Evolutionary conservation across 2,888 invertebrate genomes (phyloP), one percentile per base, ranked within the genome.

Genomic region (Megaustenia siamemsis): DNA sequence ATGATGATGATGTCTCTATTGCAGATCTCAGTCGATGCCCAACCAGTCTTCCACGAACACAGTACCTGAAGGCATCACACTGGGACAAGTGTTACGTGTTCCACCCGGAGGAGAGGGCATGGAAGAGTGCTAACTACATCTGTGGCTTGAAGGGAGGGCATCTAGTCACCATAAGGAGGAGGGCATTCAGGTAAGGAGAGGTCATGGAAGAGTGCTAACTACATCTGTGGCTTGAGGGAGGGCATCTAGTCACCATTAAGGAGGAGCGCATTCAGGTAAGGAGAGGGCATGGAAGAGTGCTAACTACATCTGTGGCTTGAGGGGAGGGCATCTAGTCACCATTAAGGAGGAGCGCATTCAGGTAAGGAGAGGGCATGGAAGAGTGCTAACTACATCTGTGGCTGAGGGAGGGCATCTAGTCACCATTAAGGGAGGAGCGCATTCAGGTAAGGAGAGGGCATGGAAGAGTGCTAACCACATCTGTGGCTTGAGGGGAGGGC

Each of bases 91-190:
- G 84, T 40, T 84, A 84, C 28, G 79, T 80, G 63, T 84, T 84
- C 49, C 79, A 79, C n/a, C 12, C 45, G 45, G 73, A 84, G 49
- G 79, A 84, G 75, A 69, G 79, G 40, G 8, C 40, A 35, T 84
- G 84, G 84, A 40, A 35, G 38, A 32, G 49, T 1, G 79, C 84
- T n/a, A 49, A 45, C 49, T 8, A 28, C 28, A 18, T 79, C 8
- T 84, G 84, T 66, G 24, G 6, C 18, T 24, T 35, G 3, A 69
- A 66, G n/a, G 73, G 79, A 38, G 84, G 84, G 1, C 60, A 69
- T 18, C 49, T 84, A n/a, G 84, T 84, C n/a, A 84, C 84, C 32
- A 80, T 84, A 35, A 77, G n/a, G n/a, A n/a, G n/a, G n/a, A n/a
- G n/a, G n/a, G n/a, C n/a, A n/a, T n/a, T n/a, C n/a, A n/a, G n/a